Conservation (phyloP, 2,113 vertebrate genomes). For the Pluvianellus socialis region DNA sequence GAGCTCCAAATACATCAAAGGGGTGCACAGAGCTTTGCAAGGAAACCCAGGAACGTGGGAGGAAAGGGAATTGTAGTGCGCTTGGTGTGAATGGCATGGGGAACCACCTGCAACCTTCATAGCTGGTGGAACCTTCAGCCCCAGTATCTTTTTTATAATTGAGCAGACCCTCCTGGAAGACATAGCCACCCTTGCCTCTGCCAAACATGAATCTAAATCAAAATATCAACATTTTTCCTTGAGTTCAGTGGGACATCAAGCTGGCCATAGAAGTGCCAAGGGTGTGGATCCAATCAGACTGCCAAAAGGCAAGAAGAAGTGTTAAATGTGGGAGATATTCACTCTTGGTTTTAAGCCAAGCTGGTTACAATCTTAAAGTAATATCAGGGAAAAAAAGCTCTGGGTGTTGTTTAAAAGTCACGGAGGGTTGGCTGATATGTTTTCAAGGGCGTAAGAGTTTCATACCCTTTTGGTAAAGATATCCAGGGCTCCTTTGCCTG, state of each 20-base stretch:
- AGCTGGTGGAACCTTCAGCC: background rate
- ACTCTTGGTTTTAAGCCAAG: background rate
- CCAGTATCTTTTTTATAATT: background rate
- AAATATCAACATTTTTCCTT: background rate
- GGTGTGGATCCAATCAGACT: background rate
- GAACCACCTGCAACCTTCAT: background rate
- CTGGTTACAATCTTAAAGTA: background rate
- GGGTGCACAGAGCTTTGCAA: background rate
- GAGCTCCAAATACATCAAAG: background rate
- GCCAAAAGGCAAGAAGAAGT: background rate
- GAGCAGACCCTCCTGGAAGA: background rate
- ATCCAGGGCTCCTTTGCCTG: background rate
- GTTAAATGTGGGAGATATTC: background rate
- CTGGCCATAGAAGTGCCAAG: background rate
- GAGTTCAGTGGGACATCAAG: background rate
- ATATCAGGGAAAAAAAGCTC: background rate
- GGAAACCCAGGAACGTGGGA: background rate
- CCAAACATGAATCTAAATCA: background rate
- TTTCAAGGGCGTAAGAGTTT: background rate
- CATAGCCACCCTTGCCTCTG: background rate
- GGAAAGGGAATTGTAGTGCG: background rate
- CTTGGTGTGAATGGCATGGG: background rate
- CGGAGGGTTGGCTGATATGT: background rate
- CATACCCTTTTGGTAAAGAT: background rate
- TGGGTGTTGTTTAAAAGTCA: background rate